Evolutionary conservation across 1,140 invertebrate genomes (phyloP), one percentile per base, ranked within the genome.

Genomic region (Kradibia gibbosae): DNA sequence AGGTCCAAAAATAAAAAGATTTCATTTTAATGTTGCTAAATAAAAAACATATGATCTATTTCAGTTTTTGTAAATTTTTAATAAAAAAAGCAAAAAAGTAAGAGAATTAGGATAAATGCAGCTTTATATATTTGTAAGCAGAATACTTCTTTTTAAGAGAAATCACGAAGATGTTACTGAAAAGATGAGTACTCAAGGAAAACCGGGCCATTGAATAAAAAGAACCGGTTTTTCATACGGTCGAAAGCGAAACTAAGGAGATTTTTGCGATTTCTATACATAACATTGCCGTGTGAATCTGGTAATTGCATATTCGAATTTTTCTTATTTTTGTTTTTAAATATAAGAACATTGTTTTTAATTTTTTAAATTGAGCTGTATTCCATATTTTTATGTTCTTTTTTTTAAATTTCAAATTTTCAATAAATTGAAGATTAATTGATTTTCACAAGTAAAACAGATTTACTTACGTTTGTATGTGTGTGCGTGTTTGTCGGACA

Each of bases 131-230:
- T n/a, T n/a, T n/a, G 2, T 1, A 57, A 57, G 10, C 22, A 10
- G 25, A n/a, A 25, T 3, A 10, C 53, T 65, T 28, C 15, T 25
- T 20, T 65, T 57, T 57, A 0, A 11, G 17, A 65, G 34, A 4
- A 13, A 65, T 36, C 11, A 3, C n/a, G 31, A 65, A 28, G 62
- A 65, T 36, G 34, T 36, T 65, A n/a, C 22, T 36, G 22, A 25
- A 48, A 71, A 71, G 67, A 71, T 48, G 67, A 65, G 70, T 36
- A 50, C 3, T 34, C 79, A 78, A 78, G 76, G 76, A 78, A 78
- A 71, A 78, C 76, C 13, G 11, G 65, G 28, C 50, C 17, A 1
- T 31, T 25, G 76, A 53, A 25, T 5, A 13, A 50, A 48, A 10
- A 45, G 5, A 78, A 70, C 76, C 62, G 76, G 62, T 78, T 77